phyloP scores from a whole-genome alignment of 23 tunicate genomes.

The Aplidium turbinatum region DNA sequence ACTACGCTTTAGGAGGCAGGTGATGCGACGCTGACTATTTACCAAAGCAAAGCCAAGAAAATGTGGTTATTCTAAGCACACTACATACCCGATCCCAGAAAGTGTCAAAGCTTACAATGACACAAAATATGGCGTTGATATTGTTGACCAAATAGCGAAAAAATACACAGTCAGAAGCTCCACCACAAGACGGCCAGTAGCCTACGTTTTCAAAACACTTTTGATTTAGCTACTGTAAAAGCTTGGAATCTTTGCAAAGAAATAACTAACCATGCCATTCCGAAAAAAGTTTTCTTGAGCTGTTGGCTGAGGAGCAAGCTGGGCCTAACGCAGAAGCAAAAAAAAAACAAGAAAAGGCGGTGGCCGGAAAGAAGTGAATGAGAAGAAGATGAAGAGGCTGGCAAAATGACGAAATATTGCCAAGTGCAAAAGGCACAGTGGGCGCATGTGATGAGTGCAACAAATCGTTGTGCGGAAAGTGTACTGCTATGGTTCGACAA shows the following conservation, averaged over 20 bases:
- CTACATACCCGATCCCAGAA: conserved; percentile 18
- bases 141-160: conserved; percentile 12
- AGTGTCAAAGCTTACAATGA: conserved; percentile 32
- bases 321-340: conserved; percentile 15
- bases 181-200: conserved; percentile 23
- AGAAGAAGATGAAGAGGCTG: neutral
- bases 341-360: conserved; percentile 16
- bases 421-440: conserved; percentile 10
- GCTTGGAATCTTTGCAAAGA: conserved; percentile 19
- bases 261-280: neutral
- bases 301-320: conserved; percentile 13
- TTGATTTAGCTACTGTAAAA: conserved; percentile 5
- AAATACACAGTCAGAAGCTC: conserved; percentile 15
- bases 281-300: conserved; percentile 17
- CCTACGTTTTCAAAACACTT: conserved; percentile 2
- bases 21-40: conserved; percentile 17
- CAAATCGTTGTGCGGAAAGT: conserved; percentile 25
- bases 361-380: conserved; percentile 10
- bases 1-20: conserved; percentile 16
- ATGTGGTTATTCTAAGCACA: conserved; percentile 6
- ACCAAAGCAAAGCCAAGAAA: conserved; percentile 20
- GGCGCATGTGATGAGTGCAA: conserved; percentile 16
- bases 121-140: conserved; percentile 29
- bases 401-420: conserved; percentile 23
- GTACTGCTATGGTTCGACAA: conserved; percentile 5